Base-by-base conservation (phyloP, 2,113 vertebrate genomes). In the Pungitius pungitius region DNA sequence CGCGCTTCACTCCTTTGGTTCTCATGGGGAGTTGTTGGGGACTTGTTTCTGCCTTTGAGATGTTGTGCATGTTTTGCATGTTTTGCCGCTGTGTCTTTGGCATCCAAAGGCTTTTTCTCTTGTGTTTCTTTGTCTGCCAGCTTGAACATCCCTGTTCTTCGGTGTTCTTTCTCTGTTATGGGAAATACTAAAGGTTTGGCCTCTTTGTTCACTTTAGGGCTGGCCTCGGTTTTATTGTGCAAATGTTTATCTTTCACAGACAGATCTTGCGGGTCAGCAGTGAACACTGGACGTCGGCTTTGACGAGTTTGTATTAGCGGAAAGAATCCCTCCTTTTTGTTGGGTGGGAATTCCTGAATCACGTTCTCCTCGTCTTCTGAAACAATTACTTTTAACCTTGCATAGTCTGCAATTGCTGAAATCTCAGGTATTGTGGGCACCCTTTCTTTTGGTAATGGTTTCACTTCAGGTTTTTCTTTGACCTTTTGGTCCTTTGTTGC, bases 381-480 rank as follows among this genome's bases (percentile, higher is more conserved):
- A 78, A 87, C 90, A 74, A 91, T 93, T 6, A 93, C 92, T 75
- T 93, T 93, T 81, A 93, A 81, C 74, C 92, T 87, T 33, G 92
- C 92, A 55, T 93, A 93, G 55, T 93, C 92, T 35, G 92, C 92
- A 52, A 93, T 18, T 9, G 92, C 92, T 27, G 92, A 91, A 81
- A 91, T 92, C 24, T 91, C 90, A 27, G 90, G 90, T 69, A 87
- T 83, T 55, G 89, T 71, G 20, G 89, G 83, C 6, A 49, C 35
- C 15, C 68, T 82, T 35, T 82, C 67, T 62, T 86, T 90, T 45
- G 87, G 64, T 81, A 80, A 89, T 43, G 84, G 43, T 80, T 84
- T 90, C n/a, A 84, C 64, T 54, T 87, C 80, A 40, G 56, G 11
- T 13, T 83, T 85, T 63, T 80, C 82, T 33, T 45, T 69, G 22